A percentile compares a stretch with the other conserved stretches of the same genome.
Evolutionary conservation across 2,797 vertebrate genomes (phyloP).

Genomic region (Phataginus tricuspis): DNA sequence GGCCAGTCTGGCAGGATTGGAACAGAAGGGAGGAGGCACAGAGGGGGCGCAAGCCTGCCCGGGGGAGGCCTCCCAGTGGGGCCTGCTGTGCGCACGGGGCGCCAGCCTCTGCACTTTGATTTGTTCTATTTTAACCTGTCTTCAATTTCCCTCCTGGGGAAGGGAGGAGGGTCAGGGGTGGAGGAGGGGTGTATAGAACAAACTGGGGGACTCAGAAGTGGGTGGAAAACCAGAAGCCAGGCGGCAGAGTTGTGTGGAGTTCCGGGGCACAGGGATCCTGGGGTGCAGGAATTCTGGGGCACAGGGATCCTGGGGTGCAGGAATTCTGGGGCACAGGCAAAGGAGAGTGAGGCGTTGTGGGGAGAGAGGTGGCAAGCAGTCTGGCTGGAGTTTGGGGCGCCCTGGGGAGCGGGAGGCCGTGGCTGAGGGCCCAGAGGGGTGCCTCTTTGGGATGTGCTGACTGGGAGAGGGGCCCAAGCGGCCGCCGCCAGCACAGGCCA

Average conservation of each 20-base stretch:
- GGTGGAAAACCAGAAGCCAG: neutral
- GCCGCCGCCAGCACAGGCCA: neutral
- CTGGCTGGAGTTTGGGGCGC: rapidly evolving
- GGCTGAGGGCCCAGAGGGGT: neutral
- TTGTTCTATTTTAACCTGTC: slow-evolving; percentile 64
- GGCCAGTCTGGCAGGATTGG: slow-evolving; percentile 56
- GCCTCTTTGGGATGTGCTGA: neutral
- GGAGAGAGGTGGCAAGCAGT: neutral
- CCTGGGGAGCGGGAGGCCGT: rapidly evolving
- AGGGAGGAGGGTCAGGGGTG: neutral
- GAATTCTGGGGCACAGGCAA: neutral
- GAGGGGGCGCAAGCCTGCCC: neutral
- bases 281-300: neutral
- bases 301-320: neutral
- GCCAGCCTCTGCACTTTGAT: slow-evolving; percentile 38
- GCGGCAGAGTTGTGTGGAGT: neutral
- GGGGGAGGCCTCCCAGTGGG: neutral
- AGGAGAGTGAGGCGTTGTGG: neutral
- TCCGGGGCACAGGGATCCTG: neutral
- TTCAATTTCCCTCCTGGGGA: slow-evolving; percentile 50
- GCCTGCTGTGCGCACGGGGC: slow-evolving; percentile 22
- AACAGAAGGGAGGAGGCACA: slow-evolving; percentile 16
- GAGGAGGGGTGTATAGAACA: neutral
- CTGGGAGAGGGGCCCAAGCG: too few relatives aligned
- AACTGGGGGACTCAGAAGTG: neutral